Evolutionary conservation across 1,140 invertebrate species (phyloP).

Genomic region (Euura saliciscinereae): DNA sequence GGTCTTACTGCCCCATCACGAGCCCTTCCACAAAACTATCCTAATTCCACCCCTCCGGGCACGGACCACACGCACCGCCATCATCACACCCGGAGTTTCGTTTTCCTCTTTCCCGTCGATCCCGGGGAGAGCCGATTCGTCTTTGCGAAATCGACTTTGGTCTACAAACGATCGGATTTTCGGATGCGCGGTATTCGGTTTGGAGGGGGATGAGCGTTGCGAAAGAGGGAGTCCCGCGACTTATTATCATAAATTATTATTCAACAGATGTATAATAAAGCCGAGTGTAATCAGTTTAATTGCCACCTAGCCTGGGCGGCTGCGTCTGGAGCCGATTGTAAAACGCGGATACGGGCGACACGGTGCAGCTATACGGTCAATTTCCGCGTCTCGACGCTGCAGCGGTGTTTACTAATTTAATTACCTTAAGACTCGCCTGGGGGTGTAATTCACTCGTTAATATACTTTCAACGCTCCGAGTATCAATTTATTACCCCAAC

Average conservation of each 20-base stretch:
- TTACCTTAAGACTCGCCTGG: no score
- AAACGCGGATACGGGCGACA: no score
- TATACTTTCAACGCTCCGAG: no score
- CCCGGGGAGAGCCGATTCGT: neutral
- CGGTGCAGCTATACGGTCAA: no score
- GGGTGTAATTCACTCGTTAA: no score
- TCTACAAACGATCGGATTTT: neutral
- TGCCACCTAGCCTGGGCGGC: neutral
- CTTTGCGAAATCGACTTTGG: no score
- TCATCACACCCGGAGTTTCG: neutral
- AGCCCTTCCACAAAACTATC: neutral
- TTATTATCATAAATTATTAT: neutral
- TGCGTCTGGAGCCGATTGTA: no score
- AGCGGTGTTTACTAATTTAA: no score
- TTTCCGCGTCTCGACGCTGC: no score
- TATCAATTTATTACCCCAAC: no score
- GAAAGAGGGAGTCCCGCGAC: neutral
- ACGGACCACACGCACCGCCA: neutral
- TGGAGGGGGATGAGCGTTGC: neutral
- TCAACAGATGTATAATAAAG: neutral
- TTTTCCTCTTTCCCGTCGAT: neutral
- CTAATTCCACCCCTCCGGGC: neutral
- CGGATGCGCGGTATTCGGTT: neutral
- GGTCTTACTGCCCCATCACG: neutral
- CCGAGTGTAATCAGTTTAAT: conserved; percentile 2